A percentile compares a stretch with the other conserved stretches of the same genome.
phyloP scores from a whole-genome alignment of 2,888 invertebrate genomes.

The Thymelicus sylvestris region DNA sequence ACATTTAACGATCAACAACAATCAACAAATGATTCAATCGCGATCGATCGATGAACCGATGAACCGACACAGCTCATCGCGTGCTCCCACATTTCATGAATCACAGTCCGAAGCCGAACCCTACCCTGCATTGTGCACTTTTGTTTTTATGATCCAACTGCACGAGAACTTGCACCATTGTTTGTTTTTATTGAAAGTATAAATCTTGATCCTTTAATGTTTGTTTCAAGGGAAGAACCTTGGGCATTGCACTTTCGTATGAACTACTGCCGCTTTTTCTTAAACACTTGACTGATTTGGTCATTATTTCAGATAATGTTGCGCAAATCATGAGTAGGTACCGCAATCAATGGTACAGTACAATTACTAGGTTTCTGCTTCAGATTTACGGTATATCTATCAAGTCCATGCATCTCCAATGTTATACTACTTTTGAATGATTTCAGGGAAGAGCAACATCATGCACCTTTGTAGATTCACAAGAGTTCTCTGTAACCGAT shows the following conservation, averaged over 20 bases:
- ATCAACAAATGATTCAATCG: conserved; percentile 22
- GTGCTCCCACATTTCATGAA: conserved; percentile 16
- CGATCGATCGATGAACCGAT: conserved; percentile 26
- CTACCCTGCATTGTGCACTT: conserved; percentile 30
- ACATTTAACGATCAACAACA: not conserved
- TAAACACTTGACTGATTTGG: not conserved
- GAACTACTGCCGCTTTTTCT: conserved; percentile 12
- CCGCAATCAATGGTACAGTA: no score
- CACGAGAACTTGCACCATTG: conserved; percentile 21
- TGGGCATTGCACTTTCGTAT: conserved; percentile 17
- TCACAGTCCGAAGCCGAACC: conserved; percentile 18
- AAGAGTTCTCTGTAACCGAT: no score
- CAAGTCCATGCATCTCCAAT: no score
- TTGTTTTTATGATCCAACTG: conserved; percentile 28
- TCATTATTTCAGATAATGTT: no score
- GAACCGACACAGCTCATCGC: conserved; percentile 24
- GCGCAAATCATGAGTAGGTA: no score
- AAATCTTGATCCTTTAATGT: conserved; percentile 31
- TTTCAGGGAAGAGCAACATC: no score
- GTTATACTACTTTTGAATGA: no score
- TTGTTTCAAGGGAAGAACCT: conserved; percentile 20
- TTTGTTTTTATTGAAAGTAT: conserved; percentile 29
- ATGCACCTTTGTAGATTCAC: no score
- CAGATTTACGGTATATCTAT: no score
- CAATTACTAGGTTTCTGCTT: no score